Evolutionary conservation across 2,888 invertebrate genomes (phyloP).

Genomic region (Lasioglossum marginatum): DNA sequence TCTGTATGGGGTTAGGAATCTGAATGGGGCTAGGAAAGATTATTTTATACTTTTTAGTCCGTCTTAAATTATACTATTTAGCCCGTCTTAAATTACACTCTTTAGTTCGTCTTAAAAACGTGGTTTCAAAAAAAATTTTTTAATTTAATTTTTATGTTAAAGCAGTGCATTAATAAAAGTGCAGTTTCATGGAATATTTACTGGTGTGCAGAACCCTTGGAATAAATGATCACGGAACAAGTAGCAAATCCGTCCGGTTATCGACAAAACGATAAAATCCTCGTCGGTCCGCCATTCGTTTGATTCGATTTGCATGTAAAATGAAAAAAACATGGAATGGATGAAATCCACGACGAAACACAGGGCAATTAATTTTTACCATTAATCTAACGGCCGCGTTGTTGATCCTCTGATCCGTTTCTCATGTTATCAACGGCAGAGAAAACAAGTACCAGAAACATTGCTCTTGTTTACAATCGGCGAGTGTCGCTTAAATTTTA

Average conservation of each 20-base stretch:
- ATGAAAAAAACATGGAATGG: background rate
- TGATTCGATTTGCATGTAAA: background rate
- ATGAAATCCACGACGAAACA: background rate
- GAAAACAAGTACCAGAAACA: background rate
- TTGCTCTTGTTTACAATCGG: background rate
- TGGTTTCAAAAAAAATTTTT: too few relatives aligned
- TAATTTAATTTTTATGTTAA: too few relatives aligned
- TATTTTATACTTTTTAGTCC: too few relatives aligned
- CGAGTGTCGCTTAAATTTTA: background rate
- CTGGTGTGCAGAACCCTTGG: background rate
- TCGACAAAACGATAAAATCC: slow-evolving; percentile 26
- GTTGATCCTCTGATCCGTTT: background rate
- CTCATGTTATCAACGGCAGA: background rate
- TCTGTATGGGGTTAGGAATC: too few relatives aligned
- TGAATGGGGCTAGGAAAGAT: too few relatives aligned
- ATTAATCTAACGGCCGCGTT: background rate
- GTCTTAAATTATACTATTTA: too few relatives aligned
- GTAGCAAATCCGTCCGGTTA: background rate
- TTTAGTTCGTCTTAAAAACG: too few relatives aligned
- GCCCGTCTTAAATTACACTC: too few relatives aligned
- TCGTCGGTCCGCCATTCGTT: background rate
- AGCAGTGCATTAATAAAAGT: too few relatives aligned
- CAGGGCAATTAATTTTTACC: slow-evolving; percentile 10
- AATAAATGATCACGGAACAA: slow-evolving; percentile 17
- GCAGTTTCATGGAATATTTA: too few relatives aligned